Evolutionary conservation across 2,113 vertebrate genomes (phyloP), one percentile per base, ranked within the genome.

Genomic region (Hucho hucho): DNA sequence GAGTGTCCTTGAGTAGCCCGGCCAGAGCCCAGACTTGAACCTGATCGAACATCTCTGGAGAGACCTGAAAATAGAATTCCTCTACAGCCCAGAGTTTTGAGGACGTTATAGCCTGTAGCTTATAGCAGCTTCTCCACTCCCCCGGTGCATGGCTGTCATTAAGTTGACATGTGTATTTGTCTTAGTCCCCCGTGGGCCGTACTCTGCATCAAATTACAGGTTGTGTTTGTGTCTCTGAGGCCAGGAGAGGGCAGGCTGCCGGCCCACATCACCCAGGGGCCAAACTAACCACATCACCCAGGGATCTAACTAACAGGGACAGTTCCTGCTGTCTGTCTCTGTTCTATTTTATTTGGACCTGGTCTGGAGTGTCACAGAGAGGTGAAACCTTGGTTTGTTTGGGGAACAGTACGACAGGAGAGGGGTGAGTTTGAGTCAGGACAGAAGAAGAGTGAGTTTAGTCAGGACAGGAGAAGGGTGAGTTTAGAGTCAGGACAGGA

Each of bases 101-200:
- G n/a, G n/a, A n/a, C n/a, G n/a, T n/a, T n/a, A n/a, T n/a, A n/a
- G 85, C 49, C 49, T 53, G 3, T 53, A 4, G 49, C 4, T 18
- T 59, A 56, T 53, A 0, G 56, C 80, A 66, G 68, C 78, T 83
- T 82, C 80, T 69, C 26, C 13, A 16, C 61, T 43, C 37, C 37
- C 37, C 37, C 11, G 9, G 0, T 3, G 37, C 37, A 43, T 11
- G 79, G 12, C 75, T 86, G 79, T 88, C 85, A 89, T 82, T 87
- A 86, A 79, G 80, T 74, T 86, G 85, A 84, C 87, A 84, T 87
- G 86, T 86, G 80, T 84, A 87, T 92, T 91, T 91, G 79, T 84
- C 73, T 89, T 86, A 80, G 87, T 76, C 69, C 67, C 70, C 72
- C 13, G 28, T 82, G 75, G 80, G 73, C 79, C 75, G 81, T 79